Evolutionary conservation across 1,140 invertebrate genomes (phyloP).

Genomic region (Neelides sp.): DNA sequence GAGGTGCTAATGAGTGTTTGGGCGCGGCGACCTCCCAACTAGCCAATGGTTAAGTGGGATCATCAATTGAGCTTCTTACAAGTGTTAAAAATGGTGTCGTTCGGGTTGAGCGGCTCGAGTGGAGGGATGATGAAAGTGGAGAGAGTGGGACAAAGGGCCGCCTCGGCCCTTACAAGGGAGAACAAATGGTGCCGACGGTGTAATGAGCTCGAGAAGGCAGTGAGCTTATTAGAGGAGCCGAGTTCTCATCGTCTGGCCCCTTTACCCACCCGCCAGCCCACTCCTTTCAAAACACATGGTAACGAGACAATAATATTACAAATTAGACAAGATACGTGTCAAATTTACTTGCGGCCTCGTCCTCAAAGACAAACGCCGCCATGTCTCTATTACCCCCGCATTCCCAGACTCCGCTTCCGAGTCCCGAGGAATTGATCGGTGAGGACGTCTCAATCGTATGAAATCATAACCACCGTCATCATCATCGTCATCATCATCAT

Average conservation of each 20-base stretch:
- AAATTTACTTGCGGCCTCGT: constrained; percentile 11
- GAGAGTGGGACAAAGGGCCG: constrained; percentile 19
- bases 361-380: background rate
- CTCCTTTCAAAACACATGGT: constrained; percentile 22
- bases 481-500: too few species aligned
- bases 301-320: constrained; percentile 21
- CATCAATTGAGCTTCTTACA: constrained; percentile 22
- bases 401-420: too few species aligned
- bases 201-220: constrained; percentile 19
- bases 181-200: constrained; percentile 24
- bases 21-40: constrained; percentile 20
- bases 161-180: constrained; percentile 18
- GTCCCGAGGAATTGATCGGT: too few species aligned
- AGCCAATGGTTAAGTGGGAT: constrained; percentile 24
- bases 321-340: constrained; percentile 23
- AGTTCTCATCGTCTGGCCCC: too few species aligned
- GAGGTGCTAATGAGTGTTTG: constrained; percentile 5
- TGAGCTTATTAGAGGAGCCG: too few species aligned
- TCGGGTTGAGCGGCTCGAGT: constrained; percentile 17
- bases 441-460: too few species aligned
- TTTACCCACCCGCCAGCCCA: too few species aligned
- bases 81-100: constrained; percentile 28
- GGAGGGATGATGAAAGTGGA: constrained; percentile 19
- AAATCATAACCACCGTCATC: too few species aligned
- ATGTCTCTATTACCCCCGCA: background rate